A percentile compares a stretch with the other conserved stretches of the same genome.
Evolutionary conservation across 1,140 invertebrate genomes (phyloP).

Genomic region (Zaprionus taronus): DNA sequence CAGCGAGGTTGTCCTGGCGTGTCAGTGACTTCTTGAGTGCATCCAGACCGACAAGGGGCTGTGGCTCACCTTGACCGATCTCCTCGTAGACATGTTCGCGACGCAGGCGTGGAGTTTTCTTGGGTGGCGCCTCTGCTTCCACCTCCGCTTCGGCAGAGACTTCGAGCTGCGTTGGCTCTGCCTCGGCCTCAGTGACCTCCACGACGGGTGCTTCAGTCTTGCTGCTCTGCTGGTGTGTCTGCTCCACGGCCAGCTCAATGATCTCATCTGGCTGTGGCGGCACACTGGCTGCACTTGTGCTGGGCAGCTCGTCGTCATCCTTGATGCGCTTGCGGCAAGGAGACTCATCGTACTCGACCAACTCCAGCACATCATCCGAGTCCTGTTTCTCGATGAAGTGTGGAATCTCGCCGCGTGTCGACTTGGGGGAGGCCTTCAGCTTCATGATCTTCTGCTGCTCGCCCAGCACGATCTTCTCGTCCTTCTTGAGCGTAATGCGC

Average conservation of each 20-base stretch:
- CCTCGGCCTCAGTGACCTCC: conserved; percentile 63
- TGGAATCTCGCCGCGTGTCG: conserved; percentile 76
- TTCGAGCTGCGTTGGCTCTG: conserved; percentile 70
- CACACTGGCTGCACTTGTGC: conserved; percentile 54
- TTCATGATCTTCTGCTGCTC: conserved; percentile 82
- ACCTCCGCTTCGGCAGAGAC: conserved; percentile 8
- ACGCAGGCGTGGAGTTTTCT: conserved; percentile 84
- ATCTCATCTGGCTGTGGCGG: conserved; percentile 80
- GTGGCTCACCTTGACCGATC: conserved; percentile 80
- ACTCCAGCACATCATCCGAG: conserved; percentile 81
- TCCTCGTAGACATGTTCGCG: conserved; percentile 87
- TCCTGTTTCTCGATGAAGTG: conserved; percentile 84
- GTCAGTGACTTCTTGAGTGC: conserved; percentile 68
- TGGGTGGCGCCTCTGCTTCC: conserved; percentile 60
- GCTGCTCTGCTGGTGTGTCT: conserved; percentile 28
- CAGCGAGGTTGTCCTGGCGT: conserved; percentile 64
- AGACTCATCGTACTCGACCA: conserved; percentile 82
- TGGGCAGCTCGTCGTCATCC: conserved; percentile 47
- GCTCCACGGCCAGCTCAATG: conserved; percentile 71
- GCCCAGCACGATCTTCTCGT: conserved; percentile 77
- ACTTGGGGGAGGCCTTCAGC: conserved; percentile 80
- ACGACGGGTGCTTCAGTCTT: conserved; percentile 51
- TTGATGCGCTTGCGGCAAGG: conserved; percentile 78
- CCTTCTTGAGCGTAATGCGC: conserved; percentile 84
- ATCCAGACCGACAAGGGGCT: conserved; percentile 60